Conservation (phyloP, 2,888 invertebrate species). For the Brachypterus glaber region DNA sequence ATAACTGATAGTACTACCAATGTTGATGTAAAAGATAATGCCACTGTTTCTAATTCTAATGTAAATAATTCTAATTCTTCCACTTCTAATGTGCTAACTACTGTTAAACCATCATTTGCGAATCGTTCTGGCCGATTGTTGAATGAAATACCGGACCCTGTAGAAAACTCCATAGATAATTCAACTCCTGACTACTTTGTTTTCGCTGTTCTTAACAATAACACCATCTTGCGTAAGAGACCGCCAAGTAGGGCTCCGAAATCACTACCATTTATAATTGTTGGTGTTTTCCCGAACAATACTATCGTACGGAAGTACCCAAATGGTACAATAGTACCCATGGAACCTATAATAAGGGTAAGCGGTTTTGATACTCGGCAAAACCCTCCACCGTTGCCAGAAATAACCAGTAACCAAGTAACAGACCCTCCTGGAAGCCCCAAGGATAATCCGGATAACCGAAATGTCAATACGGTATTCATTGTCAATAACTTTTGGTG, state of each 20-base stretch:
- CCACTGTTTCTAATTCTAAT: not conserved
- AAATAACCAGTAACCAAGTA: slow-evolving; percentile 57
- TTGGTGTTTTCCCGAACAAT: slow-evolving; percentile 69
- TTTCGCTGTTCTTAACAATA: slow-evolving; percentile 68
- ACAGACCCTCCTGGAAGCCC: slow-evolving; percentile 34
- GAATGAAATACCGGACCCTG: slow-evolving; percentile 22
- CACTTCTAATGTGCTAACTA: slow-evolving; percentile 8
- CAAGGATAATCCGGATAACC: slow-evolving; percentile 46
- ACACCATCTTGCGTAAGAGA: slow-evolving; percentile 67
- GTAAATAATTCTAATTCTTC: slow-evolving; percentile 6
- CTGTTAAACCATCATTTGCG: slow-evolving; percentile 14
- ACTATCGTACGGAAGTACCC: slow-evolving; percentile 71
- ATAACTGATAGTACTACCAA: not conserved
- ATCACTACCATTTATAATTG: slow-evolving; percentile 63
- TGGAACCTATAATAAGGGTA: slow-evolving; percentile 43
- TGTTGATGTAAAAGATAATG: not conserved
- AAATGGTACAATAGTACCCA: slow-evolving; percentile 69
- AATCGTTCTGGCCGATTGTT: slow-evolving; percentile 30
- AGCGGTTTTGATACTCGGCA: slow-evolving; percentile 51
- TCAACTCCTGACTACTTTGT: slow-evolving; percentile 54
- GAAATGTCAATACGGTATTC: slow-evolving; percentile 45
- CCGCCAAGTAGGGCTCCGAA: slow-evolving; percentile 58
- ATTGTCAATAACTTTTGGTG: slow-evolving; percentile 32
- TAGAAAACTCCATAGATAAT: slow-evolving; percentile 25
- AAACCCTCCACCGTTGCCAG: slow-evolving; percentile 47